These are phyloP conservation scores for Cynocephalus volans DNA, from an alignment of 2,113 vertebrate species.

Conservation along the genomic window DNA sequence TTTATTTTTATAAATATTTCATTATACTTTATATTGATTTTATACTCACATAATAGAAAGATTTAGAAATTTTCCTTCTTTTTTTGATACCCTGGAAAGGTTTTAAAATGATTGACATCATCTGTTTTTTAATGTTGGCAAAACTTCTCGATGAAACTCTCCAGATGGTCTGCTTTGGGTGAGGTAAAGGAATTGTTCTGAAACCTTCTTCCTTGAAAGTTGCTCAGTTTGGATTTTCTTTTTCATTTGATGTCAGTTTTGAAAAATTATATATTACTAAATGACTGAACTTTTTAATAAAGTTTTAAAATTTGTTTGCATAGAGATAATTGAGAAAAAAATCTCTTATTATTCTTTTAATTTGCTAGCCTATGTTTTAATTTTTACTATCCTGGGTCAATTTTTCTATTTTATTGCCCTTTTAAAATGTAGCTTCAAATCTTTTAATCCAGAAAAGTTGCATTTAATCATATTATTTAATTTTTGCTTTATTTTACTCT, in stretches of 20 bases:
- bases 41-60: background rate
- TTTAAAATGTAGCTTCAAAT: background rate
- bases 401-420: background rate
- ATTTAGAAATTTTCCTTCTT: background rate
- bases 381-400: background rate
- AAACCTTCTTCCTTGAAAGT: background rate
- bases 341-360: constrained; percentile 24
- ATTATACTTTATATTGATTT: background rate
- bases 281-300: background rate
- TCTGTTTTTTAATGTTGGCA: background rate
- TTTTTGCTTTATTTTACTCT: background rate
- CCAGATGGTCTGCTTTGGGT: background rate
- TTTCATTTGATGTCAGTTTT: constrained; percentile 30
- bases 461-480: background rate
- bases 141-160: background rate
- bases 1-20: background rate
- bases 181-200: background rate
- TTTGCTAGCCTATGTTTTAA: background rate
- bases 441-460: background rate
- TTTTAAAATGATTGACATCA: background rate
- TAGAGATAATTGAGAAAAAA: background rate
- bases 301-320: constrained; percentile 34
- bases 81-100: background rate
- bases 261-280: background rate
- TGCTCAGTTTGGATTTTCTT: background rate